Base-by-base conservation (phyloP, 1,140 invertebrate genomes). In the Anoplolepis gracilipes region DNA sequence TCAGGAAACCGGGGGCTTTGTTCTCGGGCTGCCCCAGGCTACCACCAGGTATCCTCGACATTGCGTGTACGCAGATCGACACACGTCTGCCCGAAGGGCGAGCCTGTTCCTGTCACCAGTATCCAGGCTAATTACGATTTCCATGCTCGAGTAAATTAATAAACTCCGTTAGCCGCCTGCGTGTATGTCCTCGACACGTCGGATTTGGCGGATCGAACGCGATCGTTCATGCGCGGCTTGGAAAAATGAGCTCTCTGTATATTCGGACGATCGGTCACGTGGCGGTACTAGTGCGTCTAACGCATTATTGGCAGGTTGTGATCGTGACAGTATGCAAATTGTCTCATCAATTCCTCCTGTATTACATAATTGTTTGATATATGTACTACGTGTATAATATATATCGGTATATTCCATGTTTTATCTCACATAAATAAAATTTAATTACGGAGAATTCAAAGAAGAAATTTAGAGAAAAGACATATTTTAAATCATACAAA, bases 91-190 rank as follows among this genome's bases (percentile, higher is more conserved):
- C 93, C 90, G 91, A 90, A 92, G 93, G 93, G 92, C 92, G 90
- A 88, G 90, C 86, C 94, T 95, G 94, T 89, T 93, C 89, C 91
- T 95, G 94, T 95, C 94, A 94, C 92, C 92, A 91, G 89, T 94
- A 92, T 94, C 92, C 94, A 85, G 93, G 92, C 93, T 95, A 95
- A 95, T 95, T 95, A 94, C 92, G 90, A 92, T 94, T 94, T 94
- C 92, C 93, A 94, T 93, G 94, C 93, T 92, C 92, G 94, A 94
- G 94, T 95, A 94, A 94, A 94, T 95, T 95, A 94, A 95, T 94
- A 94, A 94, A 94, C 92, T 94, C 88, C 89, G 73, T 16, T 90
- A 85, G 87, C 90, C 91, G 92, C 90, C 93, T 94, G 42, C 13
- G 46, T 49, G 46, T 46, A 13, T 49, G 93, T 82, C 88, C 84